Base-by-base conservation (phyloP, 2,113 vertebrate species). In the Aix galericulata region DNA sequence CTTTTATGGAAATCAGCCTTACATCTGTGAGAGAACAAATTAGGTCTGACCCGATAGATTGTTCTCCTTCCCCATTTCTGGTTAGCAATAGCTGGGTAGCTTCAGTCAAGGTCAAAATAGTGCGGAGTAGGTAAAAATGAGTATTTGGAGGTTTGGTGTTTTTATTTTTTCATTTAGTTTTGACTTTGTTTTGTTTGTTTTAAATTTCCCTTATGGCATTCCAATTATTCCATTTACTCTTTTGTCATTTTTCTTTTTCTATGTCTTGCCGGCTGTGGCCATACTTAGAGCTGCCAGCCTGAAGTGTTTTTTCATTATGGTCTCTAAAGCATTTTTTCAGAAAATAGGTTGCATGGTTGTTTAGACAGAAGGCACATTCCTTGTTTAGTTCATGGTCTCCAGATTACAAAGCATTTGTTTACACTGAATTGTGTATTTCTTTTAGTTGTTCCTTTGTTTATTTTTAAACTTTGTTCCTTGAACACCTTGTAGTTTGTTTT, bases 371-470 rank as follows among this genome's bases (percentile, higher is more conserved):
- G 92, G 95, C 86, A 91, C 68, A 68, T 92, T 95, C 85, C 64
- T 96, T 96, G 81, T 91, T 81, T 96, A 95, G 80, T 96, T 97
- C 94, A 83, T 93, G 89, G 90, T 96, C 92, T 97, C 94, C 93
- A 92, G 94, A 92, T 96, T 97, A 91, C 92, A 97, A 92, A 97
- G 89, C 92, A 91, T 94, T 97, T 95, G 69, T 97, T 96, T 96
- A 97, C 26, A 31, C 86, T 89, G 94, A 97, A 88, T 94, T 97
- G 86, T 86, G 67, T 96, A 97, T 86, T 97, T 96, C 68, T 97
- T 95, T 97, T 96, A 74, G 55, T 89, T 93, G 93, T 96, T 90
- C 79, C 94, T 90, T 95, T 95, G 86, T 94, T 88, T 48, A 48
- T 48, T 23, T 50, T 50, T 23, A 50, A 69, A 88, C 87, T 97